A percentile compares a stretch with the other conserved stretches of the same genome.
Evolutionary conservation across 2,888 invertebrate genomes (phyloP).

Genomic region (Maniola hyperantus): DNA sequence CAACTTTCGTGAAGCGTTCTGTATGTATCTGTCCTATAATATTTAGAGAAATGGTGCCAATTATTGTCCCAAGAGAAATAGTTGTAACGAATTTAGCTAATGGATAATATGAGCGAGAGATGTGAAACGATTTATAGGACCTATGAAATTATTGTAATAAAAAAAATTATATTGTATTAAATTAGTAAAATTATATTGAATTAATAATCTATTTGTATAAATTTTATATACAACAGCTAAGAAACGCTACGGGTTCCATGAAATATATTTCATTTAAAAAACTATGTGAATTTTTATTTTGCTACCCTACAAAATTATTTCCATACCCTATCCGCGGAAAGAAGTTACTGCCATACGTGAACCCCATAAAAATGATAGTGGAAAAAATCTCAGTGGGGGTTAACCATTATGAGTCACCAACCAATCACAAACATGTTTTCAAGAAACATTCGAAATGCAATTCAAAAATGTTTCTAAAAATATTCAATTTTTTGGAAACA

Average conservation of each 20-base stretch:
- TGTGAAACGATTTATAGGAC: conserved; percentile 60
- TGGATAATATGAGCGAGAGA: conserved; percentile 47
- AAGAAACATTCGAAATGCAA: no score
- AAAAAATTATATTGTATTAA: conserved; percentile 32
- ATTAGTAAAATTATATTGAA: conserved; percentile 41
- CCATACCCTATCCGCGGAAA: no score
- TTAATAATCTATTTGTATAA: conserved; percentile 70
- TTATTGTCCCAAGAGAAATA: conserved; percentile 59
- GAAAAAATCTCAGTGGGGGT: no score
- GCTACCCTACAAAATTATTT: not conserved
- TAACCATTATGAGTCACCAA: no score
- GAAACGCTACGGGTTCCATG: conserved; percentile 82
- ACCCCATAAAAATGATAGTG: no score
- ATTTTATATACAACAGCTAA: conserved; percentile 77
- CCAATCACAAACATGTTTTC: no score
- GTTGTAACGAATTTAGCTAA: conserved; percentile 54
- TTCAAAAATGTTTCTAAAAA: no score
- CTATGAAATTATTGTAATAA: conserved; percentile 55
- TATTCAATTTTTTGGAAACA: no score
- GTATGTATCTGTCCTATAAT: conserved; percentile 35
- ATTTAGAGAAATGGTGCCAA: conserved; percentile 68
- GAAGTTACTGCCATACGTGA: no score
- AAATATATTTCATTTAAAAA: conserved; percentile 79
- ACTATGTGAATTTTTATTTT: conserved; percentile 52
- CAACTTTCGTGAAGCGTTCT: conserved; percentile 4